These are phyloP conservation scores for Ceratitis capitata DNA, from an alignment of 1,140 invertebrate genomes.

Conservation along the genomic window DNA sequence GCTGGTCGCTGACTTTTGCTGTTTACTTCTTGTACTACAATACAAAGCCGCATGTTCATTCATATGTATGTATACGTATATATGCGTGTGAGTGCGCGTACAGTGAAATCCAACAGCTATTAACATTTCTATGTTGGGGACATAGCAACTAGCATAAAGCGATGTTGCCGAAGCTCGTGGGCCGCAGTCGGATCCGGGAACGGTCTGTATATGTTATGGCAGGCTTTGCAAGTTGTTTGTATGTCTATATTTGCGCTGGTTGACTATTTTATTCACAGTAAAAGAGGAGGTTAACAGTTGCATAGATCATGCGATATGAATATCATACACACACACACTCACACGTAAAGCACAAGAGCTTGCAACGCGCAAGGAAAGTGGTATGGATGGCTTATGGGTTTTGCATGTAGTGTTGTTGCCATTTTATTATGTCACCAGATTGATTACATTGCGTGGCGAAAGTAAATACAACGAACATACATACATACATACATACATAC, in stretches of 20 bases:
- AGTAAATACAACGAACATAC: background rate
- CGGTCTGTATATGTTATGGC: background rate
- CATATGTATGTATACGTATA: background rate
- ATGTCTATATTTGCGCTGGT: background rate
- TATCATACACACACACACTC: background rate
- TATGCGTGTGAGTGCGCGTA: background rate
- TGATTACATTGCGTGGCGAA: constrained; percentile 24
- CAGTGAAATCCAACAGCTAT: background rate
- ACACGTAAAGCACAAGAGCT: background rate
- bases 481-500: background rate
- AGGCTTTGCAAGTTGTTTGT: background rate
- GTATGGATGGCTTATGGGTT: background rate
- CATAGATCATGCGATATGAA: background rate
- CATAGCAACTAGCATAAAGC: background rate
- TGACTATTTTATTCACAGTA: background rate
- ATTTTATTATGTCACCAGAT: background rate
- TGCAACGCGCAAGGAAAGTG: constrained; percentile 9
- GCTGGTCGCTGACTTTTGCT: constrained; percentile 34
- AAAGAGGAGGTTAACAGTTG: background rate
- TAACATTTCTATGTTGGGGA: background rate
- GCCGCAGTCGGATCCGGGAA: too few relatives aligned
- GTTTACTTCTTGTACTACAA: constrained; percentile 19
- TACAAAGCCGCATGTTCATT: background rate
- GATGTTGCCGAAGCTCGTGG: background rate
- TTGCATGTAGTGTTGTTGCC: background rate